Evolutionary conservation across 2,113 vertebrate genomes (phyloP).

Genomic region (Podocnemis expansa): DNA sequence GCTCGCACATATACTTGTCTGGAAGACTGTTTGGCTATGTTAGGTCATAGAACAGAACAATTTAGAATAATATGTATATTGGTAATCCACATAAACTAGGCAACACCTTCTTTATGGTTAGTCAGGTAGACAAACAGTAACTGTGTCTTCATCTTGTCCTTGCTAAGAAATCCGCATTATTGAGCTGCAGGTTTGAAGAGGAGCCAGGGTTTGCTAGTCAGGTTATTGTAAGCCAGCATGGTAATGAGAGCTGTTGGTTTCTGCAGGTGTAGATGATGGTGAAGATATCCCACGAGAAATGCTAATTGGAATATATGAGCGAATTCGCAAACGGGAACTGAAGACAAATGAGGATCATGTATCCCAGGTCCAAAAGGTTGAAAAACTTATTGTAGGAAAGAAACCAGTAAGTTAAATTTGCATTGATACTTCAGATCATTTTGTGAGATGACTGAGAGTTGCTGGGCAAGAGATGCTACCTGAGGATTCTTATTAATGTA

Average conservation of each 20-base stretch:
- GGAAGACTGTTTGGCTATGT: background rate
- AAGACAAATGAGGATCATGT: constrained; percentile 98
- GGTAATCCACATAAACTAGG: background rate
- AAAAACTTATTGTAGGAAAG: constrained; percentile 97
- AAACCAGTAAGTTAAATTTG: constrained; percentile 86
- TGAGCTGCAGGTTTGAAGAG: background rate
- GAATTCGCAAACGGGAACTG: constrained; percentile 94
- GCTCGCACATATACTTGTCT: background rate
- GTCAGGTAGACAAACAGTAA: background rate
- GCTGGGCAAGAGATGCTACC: background rate
- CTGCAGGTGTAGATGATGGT: constrained; percentile 93
- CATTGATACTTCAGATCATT: background rate
- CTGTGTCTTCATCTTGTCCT: fast-evolving
- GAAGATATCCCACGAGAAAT: constrained; percentile 96
- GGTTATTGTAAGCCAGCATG: background rate
- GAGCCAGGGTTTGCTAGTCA: background rate
- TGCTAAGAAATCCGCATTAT: background rate
- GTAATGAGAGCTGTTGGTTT: background rate
- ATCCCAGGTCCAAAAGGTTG: constrained; percentile 98
- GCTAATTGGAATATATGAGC: constrained; percentile 94
- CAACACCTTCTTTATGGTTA: fast-evolving
- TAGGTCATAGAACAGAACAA: background rate
- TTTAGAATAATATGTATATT: background rate
- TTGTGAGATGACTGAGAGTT: background rate
- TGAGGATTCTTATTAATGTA: background rate